A percentile compares a stretch with the other conserved stretches of the same genome.
Evolutionary conservation across 1,140 invertebrate species (phyloP).

Genomic region (Saxidomus purpurata): DNA sequence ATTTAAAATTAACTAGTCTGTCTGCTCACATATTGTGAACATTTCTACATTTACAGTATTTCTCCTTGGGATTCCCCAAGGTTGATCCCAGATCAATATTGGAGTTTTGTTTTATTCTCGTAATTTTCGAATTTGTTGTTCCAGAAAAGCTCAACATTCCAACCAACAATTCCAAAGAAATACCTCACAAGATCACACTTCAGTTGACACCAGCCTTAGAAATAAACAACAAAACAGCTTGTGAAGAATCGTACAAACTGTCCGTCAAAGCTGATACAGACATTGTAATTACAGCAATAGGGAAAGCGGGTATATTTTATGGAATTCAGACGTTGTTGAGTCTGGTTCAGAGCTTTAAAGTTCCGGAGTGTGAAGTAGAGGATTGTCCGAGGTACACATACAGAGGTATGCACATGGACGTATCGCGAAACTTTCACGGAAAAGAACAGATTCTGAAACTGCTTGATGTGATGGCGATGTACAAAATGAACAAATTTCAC

Average conservation of each 20-base stretch:
- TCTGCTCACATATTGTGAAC: too few species aligned
- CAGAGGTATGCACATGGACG: slow-evolving; percentile 83
- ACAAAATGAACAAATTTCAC: slow-evolving; percentile 84
- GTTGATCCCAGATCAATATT: too few species aligned
- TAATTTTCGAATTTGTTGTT: slow-evolving; percentile 39
- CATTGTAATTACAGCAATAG: slow-evolving; percentile 65
- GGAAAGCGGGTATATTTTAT: slow-evolving; percentile 76
- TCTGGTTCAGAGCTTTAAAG: slow-evolving; percentile 59
- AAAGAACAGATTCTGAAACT: slow-evolving; percentile 77
- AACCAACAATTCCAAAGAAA: slow-evolving; percentile 42
- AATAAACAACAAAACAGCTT: slow-evolving; percentile 42
- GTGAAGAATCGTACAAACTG: slow-evolving; percentile 72
- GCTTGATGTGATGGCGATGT: slow-evolving; percentile 82
- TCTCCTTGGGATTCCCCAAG: too few species aligned
- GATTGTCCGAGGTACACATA: slow-evolving; percentile 81
- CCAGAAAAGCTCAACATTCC: slow-evolving; percentile 30
- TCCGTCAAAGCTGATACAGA: slow-evolving; percentile 58
- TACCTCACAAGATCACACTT: slow-evolving; percentile 11
- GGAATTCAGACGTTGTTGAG: slow-evolving; percentile 79
- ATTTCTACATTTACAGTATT: too few species aligned
- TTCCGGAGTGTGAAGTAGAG: slow-evolving; percentile 65
- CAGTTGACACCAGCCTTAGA: slow-evolving; percentile 2
- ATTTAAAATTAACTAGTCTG: too few species aligned
- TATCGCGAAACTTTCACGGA: slow-evolving; percentile 81
- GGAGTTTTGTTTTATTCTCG: too few species aligned